Evolutionary conservation across 2,797 vertebrate genomes (phyloP).

Genomic region (Stomatorhinus walkeri): DNA sequence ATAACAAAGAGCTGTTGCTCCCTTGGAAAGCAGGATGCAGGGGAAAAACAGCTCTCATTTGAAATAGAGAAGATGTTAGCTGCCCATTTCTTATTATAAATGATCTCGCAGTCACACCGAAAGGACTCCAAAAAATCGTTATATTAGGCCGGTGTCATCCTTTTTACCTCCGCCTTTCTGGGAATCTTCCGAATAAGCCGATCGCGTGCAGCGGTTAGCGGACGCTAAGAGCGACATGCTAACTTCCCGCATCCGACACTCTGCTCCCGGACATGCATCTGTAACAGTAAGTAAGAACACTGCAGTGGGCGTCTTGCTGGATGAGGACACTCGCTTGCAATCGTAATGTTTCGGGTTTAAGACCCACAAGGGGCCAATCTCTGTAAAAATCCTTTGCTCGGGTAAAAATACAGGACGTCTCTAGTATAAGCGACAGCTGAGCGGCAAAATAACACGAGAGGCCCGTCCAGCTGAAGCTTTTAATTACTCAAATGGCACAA

Average conservation of each 20-base stretch:
- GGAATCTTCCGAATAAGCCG: not conserved
- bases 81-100: not conserved
- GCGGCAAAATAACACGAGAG: not conserved
- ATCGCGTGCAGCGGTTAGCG: not conserved
- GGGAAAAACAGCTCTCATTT: not conserved
- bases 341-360: not conserved
- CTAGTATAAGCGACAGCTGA: not conserved
- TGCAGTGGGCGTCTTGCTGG: not conserved
- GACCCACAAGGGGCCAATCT: not conserved
- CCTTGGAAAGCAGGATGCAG: not conserved
- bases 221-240: not conserved
- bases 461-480: conserved; percentile 14
- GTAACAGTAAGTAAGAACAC: not conserved
- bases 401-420: not conserved
- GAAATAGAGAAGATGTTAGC: not conserved
- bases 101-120: not conserved
- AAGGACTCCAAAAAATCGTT: not conserved
- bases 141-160: not conserved
- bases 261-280: not conserved
- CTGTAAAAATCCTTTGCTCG: not conserved
- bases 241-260: not conserved
- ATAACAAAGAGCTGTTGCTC: not conserved
- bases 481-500: conserved; percentile 62
- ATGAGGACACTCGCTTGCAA: not conserved
- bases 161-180: not conserved